Conservation (phyloP, 2,797 vertebrate species). For the Sternotherus odoratus region DNA sequence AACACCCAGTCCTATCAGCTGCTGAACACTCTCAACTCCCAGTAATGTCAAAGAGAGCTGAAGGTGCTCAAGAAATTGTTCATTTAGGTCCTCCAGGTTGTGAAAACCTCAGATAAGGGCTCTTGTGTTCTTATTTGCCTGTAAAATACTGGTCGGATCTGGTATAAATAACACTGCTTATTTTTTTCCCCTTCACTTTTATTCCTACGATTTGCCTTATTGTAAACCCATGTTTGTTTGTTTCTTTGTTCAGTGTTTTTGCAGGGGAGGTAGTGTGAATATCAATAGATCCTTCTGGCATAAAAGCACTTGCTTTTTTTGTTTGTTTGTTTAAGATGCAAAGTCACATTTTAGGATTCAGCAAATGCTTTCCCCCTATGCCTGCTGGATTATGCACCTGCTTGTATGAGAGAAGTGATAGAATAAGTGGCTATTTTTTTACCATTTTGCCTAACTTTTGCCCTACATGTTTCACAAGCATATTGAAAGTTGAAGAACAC, state of each 20-base stretch:
- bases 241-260: too few relatives aligned
- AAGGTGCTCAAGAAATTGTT: neutral
- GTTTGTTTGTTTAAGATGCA: conserved; percentile 42
- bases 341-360: conserved; percentile 66
- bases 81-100: neutral
- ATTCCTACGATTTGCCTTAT: neutral
- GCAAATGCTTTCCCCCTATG: conserved; percentile 64
- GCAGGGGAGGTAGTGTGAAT: neutral
- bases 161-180: neutral
- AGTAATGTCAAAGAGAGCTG: neutral
- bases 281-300: conserved; percentile 60
- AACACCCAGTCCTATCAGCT: neutral
- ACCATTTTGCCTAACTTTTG: conserved; percentile 55
- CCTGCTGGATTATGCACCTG: conserved; percentile 73
- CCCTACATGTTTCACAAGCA: neutral
- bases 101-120: neutral
- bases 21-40: too few relatives aligned
- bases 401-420: conserved; percentile 31
- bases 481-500: neutral
- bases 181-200: neutral
- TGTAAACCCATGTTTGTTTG: neutral
- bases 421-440: conserved; percentile 53
- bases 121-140: neutral
- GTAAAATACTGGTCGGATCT: neutral
- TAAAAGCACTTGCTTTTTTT: conserved; percentile 72